Evolutionary conservation across 2,888 invertebrate genomes (phyloP).

Genomic region (Cheiracanthium punctorium): DNA sequence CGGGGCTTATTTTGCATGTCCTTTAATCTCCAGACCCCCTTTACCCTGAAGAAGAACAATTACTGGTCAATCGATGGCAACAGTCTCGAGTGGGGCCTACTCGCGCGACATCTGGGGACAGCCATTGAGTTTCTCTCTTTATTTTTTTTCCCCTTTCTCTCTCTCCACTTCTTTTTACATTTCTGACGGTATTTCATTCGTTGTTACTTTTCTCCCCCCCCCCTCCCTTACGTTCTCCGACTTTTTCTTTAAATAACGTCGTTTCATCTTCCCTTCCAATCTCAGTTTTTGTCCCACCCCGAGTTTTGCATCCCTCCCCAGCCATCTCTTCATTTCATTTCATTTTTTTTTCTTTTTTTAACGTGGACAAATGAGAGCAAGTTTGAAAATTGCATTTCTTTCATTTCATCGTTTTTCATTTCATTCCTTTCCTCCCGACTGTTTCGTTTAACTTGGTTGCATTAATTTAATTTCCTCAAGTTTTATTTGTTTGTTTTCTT

Average conservation of each 20-base stretch:
- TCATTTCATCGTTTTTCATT: constrained; percentile 57
- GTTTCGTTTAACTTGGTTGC: constrained; percentile 34
- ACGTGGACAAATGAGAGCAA: constrained; percentile 60
- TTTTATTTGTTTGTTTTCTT: background rate
- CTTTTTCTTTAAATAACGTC: constrained; percentile 66
- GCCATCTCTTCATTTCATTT: background rate
- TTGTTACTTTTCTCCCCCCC: constrained; percentile 15
- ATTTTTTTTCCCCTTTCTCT: constrained; percentile 14
- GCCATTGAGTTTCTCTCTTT: constrained; percentile 48
- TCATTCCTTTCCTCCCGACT: constrained; percentile 52
- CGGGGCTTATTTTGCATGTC: constrained; percentile 66
- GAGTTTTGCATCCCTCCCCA: background rate
- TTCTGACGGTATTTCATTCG: constrained; percentile 60
- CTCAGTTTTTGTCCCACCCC: constrained; percentile 34
- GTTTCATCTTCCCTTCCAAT: constrained; percentile 63
- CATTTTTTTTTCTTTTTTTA: constrained; percentile 28
- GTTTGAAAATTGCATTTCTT: constrained; percentile 66
- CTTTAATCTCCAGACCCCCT: constrained; percentile 65
- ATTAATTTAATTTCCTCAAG: constrained; percentile 18
- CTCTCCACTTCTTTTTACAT: constrained; percentile 40
- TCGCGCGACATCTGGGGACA: constrained; percentile 63
- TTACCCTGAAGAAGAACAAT: constrained; percentile 68
- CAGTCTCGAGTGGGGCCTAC: constrained; percentile 64
- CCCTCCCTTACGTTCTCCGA: constrained; percentile 9
- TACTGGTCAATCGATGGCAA: constrained; percentile 69